Base-by-base conservation (phyloP, 2,888 invertebrate genomes). In the Myopa tessellatipennis region DNA sequence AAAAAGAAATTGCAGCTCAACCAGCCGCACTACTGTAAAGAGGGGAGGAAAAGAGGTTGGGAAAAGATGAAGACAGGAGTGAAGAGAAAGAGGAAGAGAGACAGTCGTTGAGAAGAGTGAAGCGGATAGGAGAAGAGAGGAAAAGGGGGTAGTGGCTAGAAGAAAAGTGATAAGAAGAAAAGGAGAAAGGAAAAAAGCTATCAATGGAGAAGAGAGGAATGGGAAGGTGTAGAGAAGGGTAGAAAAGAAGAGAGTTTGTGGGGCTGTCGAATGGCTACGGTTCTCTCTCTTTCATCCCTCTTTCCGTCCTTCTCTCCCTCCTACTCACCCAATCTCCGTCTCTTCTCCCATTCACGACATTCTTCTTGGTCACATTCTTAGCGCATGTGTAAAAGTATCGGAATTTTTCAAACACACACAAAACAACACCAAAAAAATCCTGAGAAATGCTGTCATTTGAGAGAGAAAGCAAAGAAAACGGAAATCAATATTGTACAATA, bases 301-400 rank as follows among this genome's bases (percentile, higher is more conserved):
- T 45, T 10, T 61, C 61, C 16, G 18, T 61, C 26, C 18, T 4
- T 61, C 61, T 18, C 3, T 34, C 26, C n/a, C 61, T 18, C n/a
- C 26, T 10, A 16, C 61, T 18, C 61, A 10, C 10, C 26, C 40
- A 38, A 3, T 67, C 68, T 12, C 45, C 38, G 5, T 40, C 45
- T 68, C 45, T 8, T 38, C 38, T 18, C 38, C 68, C 8, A 45
- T 8, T 5, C 36, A n/a, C 18, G 34, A 4, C n/a, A 45, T 38
- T 18, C 34, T n/a, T 18, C 16, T 40, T 40, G 0, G 45, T n/a
- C 40, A 34, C 61, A 26, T 65, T 34, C 8, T 36, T 14, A 14
- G 65, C 65, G 65, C 65, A 65, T 65, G 69, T 52, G 16, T 18
- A 52, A 36, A 69, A 52, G 52, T 52, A 50, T 52, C 50, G 52